A percentile compares a stretch with the other conserved stretches of the same genome.
These are phyloP conservation scores for Eutolmus rufibarbis DNA, from an alignment of 2,888 invertebrate species.

Conservation along the genomic window DNA sequence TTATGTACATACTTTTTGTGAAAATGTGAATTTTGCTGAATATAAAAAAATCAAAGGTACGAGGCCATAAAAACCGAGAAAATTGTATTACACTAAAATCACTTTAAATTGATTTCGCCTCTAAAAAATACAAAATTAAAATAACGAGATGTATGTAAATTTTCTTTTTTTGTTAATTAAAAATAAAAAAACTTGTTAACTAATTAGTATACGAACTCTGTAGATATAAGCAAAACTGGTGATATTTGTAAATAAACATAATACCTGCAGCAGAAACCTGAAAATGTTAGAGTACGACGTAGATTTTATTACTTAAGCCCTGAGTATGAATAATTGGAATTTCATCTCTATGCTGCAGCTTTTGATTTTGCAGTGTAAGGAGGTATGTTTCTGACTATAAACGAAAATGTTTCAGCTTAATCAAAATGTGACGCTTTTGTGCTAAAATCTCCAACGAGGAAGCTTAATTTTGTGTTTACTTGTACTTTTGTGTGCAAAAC, in stretches of 20 bases:
- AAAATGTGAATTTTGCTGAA: background rate
- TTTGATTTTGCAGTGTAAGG: background rate
- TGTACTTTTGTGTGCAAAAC: background rate
- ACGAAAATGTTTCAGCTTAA: background rate
- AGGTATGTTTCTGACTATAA: background rate
- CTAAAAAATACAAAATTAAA: background rate
- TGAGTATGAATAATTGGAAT: background rate
- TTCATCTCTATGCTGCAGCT: background rate
- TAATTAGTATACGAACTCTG: background rate
- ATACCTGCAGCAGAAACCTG: background rate
- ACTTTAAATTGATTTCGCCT: background rate
- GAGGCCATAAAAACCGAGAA: background rate
- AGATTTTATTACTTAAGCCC: background rate
- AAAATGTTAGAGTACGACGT: background rate
- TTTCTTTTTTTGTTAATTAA: background rate
- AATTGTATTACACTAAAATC: background rate
- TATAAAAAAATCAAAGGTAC: background rate
- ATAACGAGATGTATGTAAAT: background rate
- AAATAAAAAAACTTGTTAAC: background rate
- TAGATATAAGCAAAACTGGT: background rate
- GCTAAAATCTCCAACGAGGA: background rate
- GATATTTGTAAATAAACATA: background rate
- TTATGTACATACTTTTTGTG: slow-evolving; percentile 3
- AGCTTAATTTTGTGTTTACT: background rate
- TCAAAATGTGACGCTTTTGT: background rate